Evolutionary conservation across 92 coral and sea anemone genomes (phyloP).

Genomic region (Bergia puertoricense): DNA sequence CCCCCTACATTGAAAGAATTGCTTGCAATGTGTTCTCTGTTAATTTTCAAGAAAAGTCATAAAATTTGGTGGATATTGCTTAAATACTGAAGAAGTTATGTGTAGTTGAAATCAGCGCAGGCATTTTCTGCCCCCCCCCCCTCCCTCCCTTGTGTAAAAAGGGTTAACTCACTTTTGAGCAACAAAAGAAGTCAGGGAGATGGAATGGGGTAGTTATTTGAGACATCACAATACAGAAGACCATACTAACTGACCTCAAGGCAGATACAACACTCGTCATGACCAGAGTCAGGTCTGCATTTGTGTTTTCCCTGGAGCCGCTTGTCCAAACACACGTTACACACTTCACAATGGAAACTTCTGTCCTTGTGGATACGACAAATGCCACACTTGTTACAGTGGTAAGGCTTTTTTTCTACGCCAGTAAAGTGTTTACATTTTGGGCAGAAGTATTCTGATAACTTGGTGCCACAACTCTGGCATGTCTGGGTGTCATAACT

Average conservation of each 20-base stretch:
- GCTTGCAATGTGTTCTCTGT: too few relatives aligned
- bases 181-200: too few relatives aligned
- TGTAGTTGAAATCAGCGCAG: too few relatives aligned
- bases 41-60: too few relatives aligned
- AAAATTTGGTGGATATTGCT: too few relatives aligned
- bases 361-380: slow-evolving; percentile 80
- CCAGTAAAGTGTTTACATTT: slow-evolving; percentile 84
- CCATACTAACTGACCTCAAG: slow-evolving; percentile 66
- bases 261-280: slow-evolving; percentile 91
- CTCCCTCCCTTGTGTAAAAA: too few relatives aligned
- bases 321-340: slow-evolving; percentile 84
- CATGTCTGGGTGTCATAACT: slow-evolving; percentile 52
- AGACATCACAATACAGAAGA: too few relatives aligned
- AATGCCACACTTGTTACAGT: slow-evolving; percentile 87
- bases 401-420: slow-evolving; percentile 72
- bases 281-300: slow-evolving; percentile 84
- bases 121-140: too few relatives aligned
- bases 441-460: slow-evolving; percentile 82
- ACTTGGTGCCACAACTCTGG: slow-evolving; percentile 55
- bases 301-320: slow-evolving; percentile 78
- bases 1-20: too few relatives aligned
- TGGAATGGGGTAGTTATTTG: too few relatives aligned
- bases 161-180: too few relatives aligned
- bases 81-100: too few relatives aligned
- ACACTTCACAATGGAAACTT: slow-evolving; percentile 86